phyloP scores from a whole-genome alignment of 2,113 vertebrate genomes.

The Sebastes schlegelii region DNA sequence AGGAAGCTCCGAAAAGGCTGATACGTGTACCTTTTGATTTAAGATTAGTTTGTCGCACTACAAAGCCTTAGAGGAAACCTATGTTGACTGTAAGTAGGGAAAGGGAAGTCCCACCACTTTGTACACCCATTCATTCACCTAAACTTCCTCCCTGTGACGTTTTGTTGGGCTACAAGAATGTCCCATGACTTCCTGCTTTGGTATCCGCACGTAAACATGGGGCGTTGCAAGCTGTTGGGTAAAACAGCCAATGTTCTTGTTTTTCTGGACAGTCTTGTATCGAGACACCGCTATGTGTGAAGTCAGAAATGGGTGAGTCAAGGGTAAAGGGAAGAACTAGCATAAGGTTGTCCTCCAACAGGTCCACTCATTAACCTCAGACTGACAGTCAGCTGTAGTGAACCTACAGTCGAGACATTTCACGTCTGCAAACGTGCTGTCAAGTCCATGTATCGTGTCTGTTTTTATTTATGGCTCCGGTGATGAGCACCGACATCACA shows the following conservation, averaged over 20 bases:
- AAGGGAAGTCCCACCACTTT: background rate
- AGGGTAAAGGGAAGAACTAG: background rate
- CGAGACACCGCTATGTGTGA: background rate
- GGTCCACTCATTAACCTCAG: background rate
- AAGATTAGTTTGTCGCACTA: background rate
- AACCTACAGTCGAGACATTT: background rate
- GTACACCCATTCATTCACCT: background rate
- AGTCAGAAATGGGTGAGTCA: background rate
- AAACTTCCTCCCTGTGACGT: background rate
- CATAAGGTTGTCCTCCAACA: background rate
- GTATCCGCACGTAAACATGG: background rate
- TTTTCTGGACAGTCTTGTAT: background rate
- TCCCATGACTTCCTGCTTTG: background rate
- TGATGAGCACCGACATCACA: conserved; percentile 51
- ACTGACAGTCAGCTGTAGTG: background rate
- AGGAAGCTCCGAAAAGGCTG: too few relatives aligned
- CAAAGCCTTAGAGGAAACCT: background rate
- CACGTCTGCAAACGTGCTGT: conserved; percentile 13
- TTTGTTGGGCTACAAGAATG: background rate
- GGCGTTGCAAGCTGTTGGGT: background rate
- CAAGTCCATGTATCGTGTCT: background rate
- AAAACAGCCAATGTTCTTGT: background rate
- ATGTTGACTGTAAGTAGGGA: background rate
- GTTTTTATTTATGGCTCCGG: conserved; percentile 38
- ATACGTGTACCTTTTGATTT: background rate